Base-by-base conservation (phyloP, 2,113 vertebrate species). In the Polypterus bichir region DNA sequence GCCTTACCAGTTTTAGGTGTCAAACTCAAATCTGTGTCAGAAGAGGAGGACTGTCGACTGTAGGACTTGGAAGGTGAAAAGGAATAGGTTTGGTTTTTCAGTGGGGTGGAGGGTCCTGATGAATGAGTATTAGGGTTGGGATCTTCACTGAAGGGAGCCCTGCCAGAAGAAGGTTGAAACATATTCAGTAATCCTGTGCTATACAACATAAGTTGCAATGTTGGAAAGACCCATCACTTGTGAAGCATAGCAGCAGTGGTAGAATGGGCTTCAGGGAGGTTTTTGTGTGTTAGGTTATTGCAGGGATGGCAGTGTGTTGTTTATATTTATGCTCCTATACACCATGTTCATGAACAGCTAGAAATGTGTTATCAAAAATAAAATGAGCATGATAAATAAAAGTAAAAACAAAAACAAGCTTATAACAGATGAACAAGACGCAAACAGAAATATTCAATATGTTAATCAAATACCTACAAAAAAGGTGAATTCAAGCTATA, bases 11-110 rank as follows among this genome's bases (percentile, higher is more conserved):
- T 98, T 86, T 97, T 99, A 85, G 96, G 96, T 84, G 96, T 99
- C 91, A 99, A 91, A 95, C 96, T 99, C 92, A 99, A 92, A 88
- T 99, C 96, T 87, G 96, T 99, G 84, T 99, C 96, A 82, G 96
- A 99, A 88, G 95, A 99, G 79, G 96, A 99, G 86, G 96, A 99
- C 88, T 98, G 96, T 81, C 96, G 96, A 78, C 96, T 98, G 96
- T 92, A 98, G 90, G 94, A 93, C 92, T 99, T 99, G 92, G 90
- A 97, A 83, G 96, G 94, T 92, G 93, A 97, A 91, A 97, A 97
- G 82, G 94, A 97, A 88, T 92, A 92, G 86, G 93, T 93, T 81
- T 95, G 95, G 83, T 89, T 91, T 97, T 93, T 94, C 92, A 97
- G 91, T 92, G 95, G 96, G 90, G 93, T 97, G 73, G 94, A 91